phyloP scores from a whole-genome alignment of 1,140 invertebrate genomes.

The Drosophila pectinifera region DNA sequence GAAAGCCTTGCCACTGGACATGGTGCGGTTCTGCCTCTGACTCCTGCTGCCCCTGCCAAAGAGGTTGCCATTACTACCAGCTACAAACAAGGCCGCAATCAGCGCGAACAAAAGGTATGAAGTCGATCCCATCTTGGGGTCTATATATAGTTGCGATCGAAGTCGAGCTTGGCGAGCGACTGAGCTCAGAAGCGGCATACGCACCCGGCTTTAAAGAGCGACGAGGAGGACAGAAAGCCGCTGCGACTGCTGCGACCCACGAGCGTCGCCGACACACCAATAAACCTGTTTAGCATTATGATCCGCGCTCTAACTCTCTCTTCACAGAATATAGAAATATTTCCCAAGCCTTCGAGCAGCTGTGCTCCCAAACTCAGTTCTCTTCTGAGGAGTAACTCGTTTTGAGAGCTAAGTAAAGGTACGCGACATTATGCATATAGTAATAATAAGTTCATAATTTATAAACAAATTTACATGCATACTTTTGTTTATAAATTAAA shows the following conservation, averaged over 20 bases:
- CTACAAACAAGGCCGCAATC: constrained; percentile 29
- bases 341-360: constrained; percentile 22
- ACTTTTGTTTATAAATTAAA: not conserved
- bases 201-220: constrained; percentile 52
- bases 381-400: constrained; percentile 38
- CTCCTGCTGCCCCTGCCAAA: constrained; percentile 39
- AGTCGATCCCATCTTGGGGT: constrained; percentile 38
- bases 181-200: constrained; percentile 51
- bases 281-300: constrained; percentile 69
- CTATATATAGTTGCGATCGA: constrained; percentile 35
- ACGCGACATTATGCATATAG: not conserved
- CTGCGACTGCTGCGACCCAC: constrained; percentile 18
- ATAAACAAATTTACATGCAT: not conserved
- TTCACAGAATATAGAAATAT: constrained; percentile 1
- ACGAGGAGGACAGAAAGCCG: constrained; percentile 26
- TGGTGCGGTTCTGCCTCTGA: constrained; percentile 44
- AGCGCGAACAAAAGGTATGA: constrained; percentile 28
- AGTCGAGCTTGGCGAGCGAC: constrained; percentile 45
- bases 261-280: constrained; percentile 55
- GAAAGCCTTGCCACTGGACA: constrained; percentile 64
- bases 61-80: constrained; percentile 49
- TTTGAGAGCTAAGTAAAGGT: constrained; percentile 6
- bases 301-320: constrained; percentile 17
- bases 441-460: not conserved
- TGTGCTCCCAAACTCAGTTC: not conserved